A percentile compares a stretch with the other conserved stretches of the same genome.
Conservation (phyloP, 2,797 vertebrate species). For the Poeciliopsis turneri region DNA sequence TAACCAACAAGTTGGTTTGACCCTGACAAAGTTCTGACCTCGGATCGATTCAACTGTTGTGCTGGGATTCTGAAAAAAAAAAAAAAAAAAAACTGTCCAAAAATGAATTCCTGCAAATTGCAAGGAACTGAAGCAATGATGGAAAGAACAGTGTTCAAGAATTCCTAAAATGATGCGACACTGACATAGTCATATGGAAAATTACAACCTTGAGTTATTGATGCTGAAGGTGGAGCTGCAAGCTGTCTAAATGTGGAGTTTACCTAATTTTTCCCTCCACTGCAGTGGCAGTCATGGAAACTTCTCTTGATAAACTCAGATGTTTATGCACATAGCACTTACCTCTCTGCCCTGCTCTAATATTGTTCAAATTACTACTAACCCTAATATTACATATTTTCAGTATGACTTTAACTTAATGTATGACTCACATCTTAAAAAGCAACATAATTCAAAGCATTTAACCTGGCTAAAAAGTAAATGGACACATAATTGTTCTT, state of each 20-base stretch:
- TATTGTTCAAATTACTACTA: conserved; percentile 31
- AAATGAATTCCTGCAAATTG: neutral
- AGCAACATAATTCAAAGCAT: neutral
- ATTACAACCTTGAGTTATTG: neutral
- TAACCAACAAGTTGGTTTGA: neutral
- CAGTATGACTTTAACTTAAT: neutral
- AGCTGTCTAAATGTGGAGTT: neutral
- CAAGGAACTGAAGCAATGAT: neutral
- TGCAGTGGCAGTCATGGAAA: neutral
- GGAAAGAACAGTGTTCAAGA: neutral
- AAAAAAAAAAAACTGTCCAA: neutral
- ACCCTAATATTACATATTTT: conserved; percentile 16
- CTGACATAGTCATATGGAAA: neutral
- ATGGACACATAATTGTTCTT: neutral
- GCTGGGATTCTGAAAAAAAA: neutral
- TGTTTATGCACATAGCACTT: neutral
- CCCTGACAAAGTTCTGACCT: neutral
- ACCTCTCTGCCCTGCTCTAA: conserved; percentile 7
- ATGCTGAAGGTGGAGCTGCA: neutral
- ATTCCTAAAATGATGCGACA: neutral
- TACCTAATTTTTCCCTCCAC: neutral
- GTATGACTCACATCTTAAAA: neutral
- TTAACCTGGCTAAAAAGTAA: neutral
- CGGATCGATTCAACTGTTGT: neutral
- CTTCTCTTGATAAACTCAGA: neutral